Evolutionary conservation across 2,888 invertebrate genomes (phyloP).

Genomic region (Danaus chrysippus): DNA sequence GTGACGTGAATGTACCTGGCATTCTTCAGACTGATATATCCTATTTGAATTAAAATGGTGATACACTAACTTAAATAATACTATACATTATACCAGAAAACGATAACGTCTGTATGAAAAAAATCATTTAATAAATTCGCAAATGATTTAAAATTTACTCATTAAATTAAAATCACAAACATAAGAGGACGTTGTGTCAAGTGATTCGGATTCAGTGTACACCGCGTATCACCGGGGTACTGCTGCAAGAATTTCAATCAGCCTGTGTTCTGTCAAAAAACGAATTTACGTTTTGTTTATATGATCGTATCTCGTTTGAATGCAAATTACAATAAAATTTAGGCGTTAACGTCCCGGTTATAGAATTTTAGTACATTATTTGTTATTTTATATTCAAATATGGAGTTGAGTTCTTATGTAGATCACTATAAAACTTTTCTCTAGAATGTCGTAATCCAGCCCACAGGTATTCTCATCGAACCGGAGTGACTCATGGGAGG

Average conservation of each 20-base stretch:
- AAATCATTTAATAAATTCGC: too few relatives aligned
- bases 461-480: slow-evolving; percentile 51
- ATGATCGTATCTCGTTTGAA: slow-evolving; percentile 51
- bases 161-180: slow-evolving; percentile 19
- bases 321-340: slow-evolving; percentile 45
- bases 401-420: background rate
- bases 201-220: slow-evolving; percentile 22
- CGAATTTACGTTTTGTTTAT: slow-evolving; percentile 46
- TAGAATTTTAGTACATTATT: background rate
- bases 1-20: slow-evolving; percentile 62
- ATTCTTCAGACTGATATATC: slow-evolving; percentile 24
- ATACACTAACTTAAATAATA: background rate
- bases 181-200: slow-evolving; percentile 15
- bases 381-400: background rate
- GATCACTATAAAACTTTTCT: slow-evolving; percentile 34
- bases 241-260: slow-evolving; percentile 45
- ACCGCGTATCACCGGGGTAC: slow-evolving; percentile 33
- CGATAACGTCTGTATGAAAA: too few relatives aligned
- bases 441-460: slow-evolving; percentile 53
- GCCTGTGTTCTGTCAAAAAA: slow-evolving; percentile 40
- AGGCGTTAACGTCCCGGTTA: background rate
- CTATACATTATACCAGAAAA: too few relatives aligned
- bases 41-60: slow-evolving; percentile 11
- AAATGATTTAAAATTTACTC: slow-evolving; percentile 12
- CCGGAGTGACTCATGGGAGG: slow-evolving; percentile 45